Evolutionary conservation across 2,113 vertebrate genomes (phyloP), one percentile per base, ranked within the genome.

Genomic region (Dinomys branickii): DNA sequence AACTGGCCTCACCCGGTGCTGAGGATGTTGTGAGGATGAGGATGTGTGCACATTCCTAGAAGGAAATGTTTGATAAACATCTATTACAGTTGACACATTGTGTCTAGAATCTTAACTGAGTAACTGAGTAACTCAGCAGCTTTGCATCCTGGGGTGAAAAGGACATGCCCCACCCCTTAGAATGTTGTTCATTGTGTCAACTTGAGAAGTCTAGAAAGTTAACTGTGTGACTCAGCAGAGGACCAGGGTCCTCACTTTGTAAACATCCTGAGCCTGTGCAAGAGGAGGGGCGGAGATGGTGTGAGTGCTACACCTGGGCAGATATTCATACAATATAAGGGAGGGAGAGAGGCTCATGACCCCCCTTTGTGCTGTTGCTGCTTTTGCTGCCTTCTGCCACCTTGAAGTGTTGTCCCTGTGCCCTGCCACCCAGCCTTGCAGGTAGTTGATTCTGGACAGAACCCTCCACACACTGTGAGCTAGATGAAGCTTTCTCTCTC

Each of bases 1-100:
- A n/a, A 0, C 69, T 0, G 0, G 11, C 9, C 20, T 11, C 7
- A 0, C 17, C 0, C 63, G 35, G 20, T 0, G 1, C 22, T n/a
- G 30, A 26, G 14, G 82, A 17, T 1, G 30, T 12, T 67, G 14
- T 17, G 3, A 7, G n/a, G 2, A 11, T 2, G 19, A 44, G 2
- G 24, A 0, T 4, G 4, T 13, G n/a, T 22, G 52, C 19, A 20
- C 1, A 7, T 0, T 33, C 47, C 35, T 5, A 26, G 67, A 61
- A 30, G 41, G 11, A n/a, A 0, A 2, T 1, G 67, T 13, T 28
- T 58, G 10, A 10, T 14, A 19, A 5, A 65, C 0, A 8, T 1
- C 65, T n/a, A 2, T 69, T 16, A n/a, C 19, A 16, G 33, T 69
- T 17, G 65, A 17, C 8, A 17, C 35, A 17, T 17, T 69, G 33